phyloP scores from a whole-genome alignment of 2,797 vertebrate genomes.

The Tangara arthus region DNA sequence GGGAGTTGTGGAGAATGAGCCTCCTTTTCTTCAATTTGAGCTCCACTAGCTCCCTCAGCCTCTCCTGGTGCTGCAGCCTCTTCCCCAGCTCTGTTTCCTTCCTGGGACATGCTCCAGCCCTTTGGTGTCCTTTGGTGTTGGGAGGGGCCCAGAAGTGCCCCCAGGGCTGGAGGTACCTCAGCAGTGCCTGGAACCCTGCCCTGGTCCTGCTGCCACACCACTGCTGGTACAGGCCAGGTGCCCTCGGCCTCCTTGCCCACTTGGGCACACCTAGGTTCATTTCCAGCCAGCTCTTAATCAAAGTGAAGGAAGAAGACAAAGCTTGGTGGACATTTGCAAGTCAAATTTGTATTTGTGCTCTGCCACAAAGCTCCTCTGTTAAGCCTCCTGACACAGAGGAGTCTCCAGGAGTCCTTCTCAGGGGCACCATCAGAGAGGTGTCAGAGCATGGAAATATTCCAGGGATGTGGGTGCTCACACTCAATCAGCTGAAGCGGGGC shows the following conservation, averaged over 20 bases:
- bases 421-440: not conserved
- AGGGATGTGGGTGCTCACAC: not conserved
- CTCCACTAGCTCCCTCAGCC: not conserved
- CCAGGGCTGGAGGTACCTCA: not conserved
- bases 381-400: not conserved
- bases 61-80: not conserved
- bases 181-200: not conserved
- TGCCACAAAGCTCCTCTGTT: not conserved
- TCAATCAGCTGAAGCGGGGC: not conserved
- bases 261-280: not conserved
- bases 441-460: not conserved
- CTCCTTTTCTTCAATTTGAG: not conserved
- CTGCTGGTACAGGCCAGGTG: not conserved
- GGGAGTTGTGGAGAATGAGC: not conserved
- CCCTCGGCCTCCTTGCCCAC: not conserved
- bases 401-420: not conserved
- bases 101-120: not conserved
- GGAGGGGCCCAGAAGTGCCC: not conserved
- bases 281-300: not conserved
- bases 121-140: not conserved
- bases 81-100: not conserved
- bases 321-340: not conserved
- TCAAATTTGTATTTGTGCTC: not conserved
- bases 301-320: not conserved
- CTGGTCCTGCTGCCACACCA: not conserved